Evolutionary conservation across 2,888 invertebrate species (phyloP).

Genomic region (Xylocampa areola): DNA sequence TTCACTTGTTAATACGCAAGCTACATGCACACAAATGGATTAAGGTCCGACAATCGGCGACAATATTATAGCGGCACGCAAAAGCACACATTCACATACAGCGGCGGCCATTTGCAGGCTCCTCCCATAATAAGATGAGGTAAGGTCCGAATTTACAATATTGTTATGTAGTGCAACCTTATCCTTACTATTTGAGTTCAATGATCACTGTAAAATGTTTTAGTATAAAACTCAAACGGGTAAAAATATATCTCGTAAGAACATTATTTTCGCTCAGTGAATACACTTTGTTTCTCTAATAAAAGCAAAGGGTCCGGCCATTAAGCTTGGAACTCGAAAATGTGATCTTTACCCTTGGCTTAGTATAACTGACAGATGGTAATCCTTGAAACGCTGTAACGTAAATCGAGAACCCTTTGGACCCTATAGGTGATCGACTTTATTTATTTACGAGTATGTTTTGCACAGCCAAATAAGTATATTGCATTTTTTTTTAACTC

Average conservation of each 20-base stretch:
- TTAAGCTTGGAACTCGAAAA: conserved; percentile 11
- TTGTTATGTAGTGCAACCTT: too few species aligned
- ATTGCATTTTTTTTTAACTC: too few species aligned
- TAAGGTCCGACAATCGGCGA: too few species aligned
- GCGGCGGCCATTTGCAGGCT: too few species aligned
- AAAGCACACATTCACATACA: too few species aligned
- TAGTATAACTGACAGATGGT: conserved; percentile 20
- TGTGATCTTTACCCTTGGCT: conserved; percentile 26
- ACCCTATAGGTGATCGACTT: conserved; percentile 23
- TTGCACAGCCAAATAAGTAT: conserved; percentile 25
- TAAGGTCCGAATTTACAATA: too few species aligned
- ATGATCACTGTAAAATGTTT: conserved; percentile 1
- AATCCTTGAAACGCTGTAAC: conserved; percentile 10
- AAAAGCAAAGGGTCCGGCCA: conserved; percentile 14
- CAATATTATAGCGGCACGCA: too few species aligned
- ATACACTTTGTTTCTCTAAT: conserved; percentile 6
- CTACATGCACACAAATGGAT: too few species aligned
- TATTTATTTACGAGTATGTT: conserved; percentile 36
- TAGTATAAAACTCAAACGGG: neutral
- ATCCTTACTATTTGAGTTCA: too few species aligned
- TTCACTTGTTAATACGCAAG: too few species aligned
- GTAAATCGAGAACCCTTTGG: conserved; percentile 7
- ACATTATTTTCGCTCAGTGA: conserved; percentile 9
- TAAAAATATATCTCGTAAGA: conserved; percentile 5
- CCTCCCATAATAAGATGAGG: too few species aligned